A percentile compares a stretch with the other conserved stretches of the same genome.
These are phyloP conservation scores for Lateolabrax maculatus DNA, from an alignment of 2,797 vertebrate genomes.

Conservation along the genomic window DNA sequence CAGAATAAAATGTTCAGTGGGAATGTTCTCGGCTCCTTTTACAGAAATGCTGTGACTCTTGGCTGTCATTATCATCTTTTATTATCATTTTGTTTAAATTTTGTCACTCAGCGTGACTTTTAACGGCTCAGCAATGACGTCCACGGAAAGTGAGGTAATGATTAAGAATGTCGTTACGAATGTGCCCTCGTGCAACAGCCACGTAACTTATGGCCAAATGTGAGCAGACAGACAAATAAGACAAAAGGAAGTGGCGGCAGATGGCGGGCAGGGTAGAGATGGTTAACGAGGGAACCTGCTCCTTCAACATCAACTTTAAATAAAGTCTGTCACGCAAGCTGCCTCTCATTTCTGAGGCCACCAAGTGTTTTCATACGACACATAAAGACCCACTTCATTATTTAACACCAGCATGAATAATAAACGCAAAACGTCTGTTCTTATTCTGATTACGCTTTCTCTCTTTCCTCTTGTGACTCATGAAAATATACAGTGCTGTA, in stretches of 20 bases:
- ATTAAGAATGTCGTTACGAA: neutral
- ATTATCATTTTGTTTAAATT: conserved; percentile 56
- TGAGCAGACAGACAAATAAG: conserved; percentile 8
- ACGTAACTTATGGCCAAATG: neutral
- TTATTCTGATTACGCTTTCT: conserved; percentile 4
- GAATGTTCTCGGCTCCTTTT: conserved; percentile 4
- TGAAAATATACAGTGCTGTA: neutral
- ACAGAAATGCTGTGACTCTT: conserved; percentile 44
- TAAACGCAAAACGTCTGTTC: conserved; percentile 40
- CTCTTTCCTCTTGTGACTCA: neutral
- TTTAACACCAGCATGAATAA: conserved; percentile 67
- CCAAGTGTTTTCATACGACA: conserved; percentile 43
- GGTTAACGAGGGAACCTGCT: conserved; percentile 9
- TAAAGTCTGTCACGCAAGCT: conserved; percentile 62
- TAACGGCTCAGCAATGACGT: conserved; percentile 46
- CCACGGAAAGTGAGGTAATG: conserved; percentile 48
- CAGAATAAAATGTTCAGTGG: conserved; percentile 28
- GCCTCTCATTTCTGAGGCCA: conserved; percentile 12
- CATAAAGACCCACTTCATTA: conserved; percentile 66
- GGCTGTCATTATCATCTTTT: conserved; percentile 52
- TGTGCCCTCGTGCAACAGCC: neutral
- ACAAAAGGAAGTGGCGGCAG: conserved; percentile 11
- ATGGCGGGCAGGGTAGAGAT: neutral
- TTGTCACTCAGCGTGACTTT: conserved; percentile 43
- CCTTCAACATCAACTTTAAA: conserved; percentile 18